phyloP scores from a whole-genome alignment of 2,888 invertebrate genomes.

The Altica lythri region DNA sequence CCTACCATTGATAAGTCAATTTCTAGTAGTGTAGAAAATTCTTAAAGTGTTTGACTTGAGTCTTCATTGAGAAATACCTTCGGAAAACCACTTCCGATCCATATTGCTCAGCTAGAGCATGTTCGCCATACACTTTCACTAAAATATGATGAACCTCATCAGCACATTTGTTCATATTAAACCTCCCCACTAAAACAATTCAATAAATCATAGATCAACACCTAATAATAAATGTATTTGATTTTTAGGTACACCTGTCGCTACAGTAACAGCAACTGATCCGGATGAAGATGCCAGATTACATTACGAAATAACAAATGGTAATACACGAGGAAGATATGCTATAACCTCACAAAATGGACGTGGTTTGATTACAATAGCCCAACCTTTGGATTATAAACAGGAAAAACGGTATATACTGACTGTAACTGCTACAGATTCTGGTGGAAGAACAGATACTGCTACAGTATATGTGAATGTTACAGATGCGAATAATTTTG shows the following conservation, averaged over 20 bases:
- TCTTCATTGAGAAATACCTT: no score
- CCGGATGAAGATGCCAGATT: conserved; percentile 82
- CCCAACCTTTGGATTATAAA: conserved; percentile 90
- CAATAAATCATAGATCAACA: no score
- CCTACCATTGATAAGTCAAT: no score
- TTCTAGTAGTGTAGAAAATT: no score
- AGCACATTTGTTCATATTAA: no score
- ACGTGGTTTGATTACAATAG: conserved; percentile 82
- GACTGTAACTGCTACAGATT: conserved; percentile 87
- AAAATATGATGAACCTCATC: no score
- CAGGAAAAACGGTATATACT: conserved; percentile 85
- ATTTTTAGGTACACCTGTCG: conserved; percentile 73
- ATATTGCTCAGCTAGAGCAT: no score
- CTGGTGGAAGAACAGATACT: conserved; percentile 85
- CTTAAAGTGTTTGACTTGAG: no score
- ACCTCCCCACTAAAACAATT: no score
- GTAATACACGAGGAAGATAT: conserved; percentile 84
- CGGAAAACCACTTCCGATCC: no score
- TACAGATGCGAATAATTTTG: conserved; percentile 92
- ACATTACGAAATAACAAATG: conserved; percentile 84
- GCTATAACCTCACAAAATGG: conserved; percentile 90
- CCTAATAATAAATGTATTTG: not conserved
- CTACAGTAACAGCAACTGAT: conserved; percentile 86
- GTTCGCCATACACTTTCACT: no score
- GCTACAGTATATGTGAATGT: conserved; percentile 91